Base-by-base conservation (phyloP, 2,888 invertebrate species). In the Sclerodermus sp. region DNA sequence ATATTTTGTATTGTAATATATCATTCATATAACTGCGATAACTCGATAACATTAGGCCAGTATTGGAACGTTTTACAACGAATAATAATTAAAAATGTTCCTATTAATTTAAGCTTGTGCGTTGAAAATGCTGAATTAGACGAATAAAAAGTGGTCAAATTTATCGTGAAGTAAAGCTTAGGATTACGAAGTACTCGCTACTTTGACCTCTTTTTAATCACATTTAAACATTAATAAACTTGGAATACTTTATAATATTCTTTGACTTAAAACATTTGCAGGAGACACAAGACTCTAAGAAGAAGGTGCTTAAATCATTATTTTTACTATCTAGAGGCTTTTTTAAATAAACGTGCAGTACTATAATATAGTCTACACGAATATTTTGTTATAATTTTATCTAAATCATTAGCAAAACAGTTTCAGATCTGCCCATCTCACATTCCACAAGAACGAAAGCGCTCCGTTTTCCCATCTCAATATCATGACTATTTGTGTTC, bases 401-500 rank as follows among this genome's bases (percentile, higher is more conserved):
- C n/a, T n/a, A n/a, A n/a, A n/a, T n/a, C n/a, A n/a, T n/a, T n/a
- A n/a, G n/a, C n/a, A n/a, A n/a, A 34, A 34, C 12, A 34, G 3
- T 34, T 34, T n/a, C 34, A 12, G 34, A 12, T 8, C 49, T 46
- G 53, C 52, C 48, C 50, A 53, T 60, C 54, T 54, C 56, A 58
- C 54, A 62, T 54, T 50, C 54, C 61, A 45, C 56, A 55, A 48
- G 39, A 42, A 43, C 39, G 17, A 16, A 42, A 37, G 32, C 34
- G n/a, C 30, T 32, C 39, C 16, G 14, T 16, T 49, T 16, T 18
- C 31, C 12, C 5, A 47, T 15, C 32, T 18, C 38, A 23, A 42
- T 45, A 39, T 50, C 38, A 44, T 38, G 15, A 32, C 30, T 47
- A 9, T 41, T 32, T 55, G 52, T 59, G 61, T 61, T 59, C 51